Evolutionary conservation across 1,140 invertebrate genomes (phyloP).

Genomic region (Tenebrio molitor): DNA sequence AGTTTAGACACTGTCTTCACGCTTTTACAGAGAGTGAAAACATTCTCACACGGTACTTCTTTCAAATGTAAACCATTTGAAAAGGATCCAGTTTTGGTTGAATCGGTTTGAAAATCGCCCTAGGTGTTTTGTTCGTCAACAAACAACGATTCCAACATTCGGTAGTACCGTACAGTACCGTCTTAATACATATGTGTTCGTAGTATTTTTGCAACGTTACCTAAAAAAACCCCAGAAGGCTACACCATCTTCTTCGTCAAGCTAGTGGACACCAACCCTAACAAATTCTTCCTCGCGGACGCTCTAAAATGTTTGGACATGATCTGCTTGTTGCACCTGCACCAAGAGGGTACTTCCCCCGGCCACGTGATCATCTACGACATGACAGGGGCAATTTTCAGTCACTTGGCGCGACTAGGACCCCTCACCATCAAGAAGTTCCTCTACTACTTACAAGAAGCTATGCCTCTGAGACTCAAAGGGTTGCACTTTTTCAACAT

Average conservation of each 20-base stretch:
- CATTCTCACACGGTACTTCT: too few relatives aligned
- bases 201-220: too few relatives aligned
- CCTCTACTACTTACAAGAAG: conserved; percentile 69
- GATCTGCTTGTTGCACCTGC: conserved; percentile 70
- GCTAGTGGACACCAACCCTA: conserved; percentile 71
- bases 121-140: too few relatives aligned
- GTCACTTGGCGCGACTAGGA: conserved; percentile 73
- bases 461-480: conserved; percentile 72
- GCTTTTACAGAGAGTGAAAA: too few relatives aligned
- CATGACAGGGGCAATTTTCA: conserved; percentile 70
- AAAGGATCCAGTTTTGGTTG: too few relatives aligned
- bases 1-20: too few relatives aligned
- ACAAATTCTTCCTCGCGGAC: conserved; percentile 71
- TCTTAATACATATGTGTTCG: too few relatives aligned
- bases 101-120: too few relatives aligned
- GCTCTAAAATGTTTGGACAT: conserved; percentile 70
- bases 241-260: conserved; percentile 70
- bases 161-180: conserved; percentile 55
- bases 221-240: conserved; percentile 69
- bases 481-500: conserved; percentile 79
- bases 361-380: conserved; percentile 75
- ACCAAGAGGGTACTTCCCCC: conserved; percentile 67
- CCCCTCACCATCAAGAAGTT: conserved; percentile 74
- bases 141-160: conserved; percentile 64
- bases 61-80: too few relatives aligned